phyloP scores from a whole-genome alignment of 2,113 vertebrate species.

The Clarias macrocephalus region DNA sequence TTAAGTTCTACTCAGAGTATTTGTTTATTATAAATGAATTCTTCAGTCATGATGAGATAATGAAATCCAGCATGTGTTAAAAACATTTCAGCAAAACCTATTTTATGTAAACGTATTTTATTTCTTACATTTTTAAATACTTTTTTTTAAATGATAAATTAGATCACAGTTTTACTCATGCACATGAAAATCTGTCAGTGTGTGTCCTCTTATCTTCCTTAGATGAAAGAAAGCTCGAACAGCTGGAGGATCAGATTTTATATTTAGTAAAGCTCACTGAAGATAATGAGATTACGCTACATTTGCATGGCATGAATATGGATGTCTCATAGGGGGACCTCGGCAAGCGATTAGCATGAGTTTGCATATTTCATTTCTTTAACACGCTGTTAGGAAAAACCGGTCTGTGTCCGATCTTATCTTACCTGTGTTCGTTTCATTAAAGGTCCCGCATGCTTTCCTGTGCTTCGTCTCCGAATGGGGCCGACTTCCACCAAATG shows the following conservation, averaged over 20 bases:
- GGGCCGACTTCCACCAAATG: neutral
- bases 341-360: constrained; percentile 56
- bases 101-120: neutral
- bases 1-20: neutral
- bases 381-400: constrained; percentile 6
- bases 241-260: neutral
- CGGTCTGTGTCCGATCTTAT: neutral
- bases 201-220: neutral
- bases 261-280: constrained; percentile 34
- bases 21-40: neutral
- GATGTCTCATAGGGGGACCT: constrained; percentile 44
- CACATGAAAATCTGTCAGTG: neutral
- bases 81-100: neutral
- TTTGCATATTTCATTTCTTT: constrained; percentile 53
- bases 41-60: neutral
- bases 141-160: neutral
- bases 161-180: neutral
- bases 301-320: constrained; percentile 60
- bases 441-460: constrained; percentile 4
- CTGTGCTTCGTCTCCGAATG: neutral
- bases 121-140: neutral
- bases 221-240: neutral
- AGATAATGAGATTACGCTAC: constrained; percentile 42
- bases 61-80: neutral
- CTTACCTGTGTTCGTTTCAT: neutral